Percentiles rank a stretch among this genome's conserved stretches.
Evolutionary conservation across 2,888 invertebrate species (phyloP).

Genomic region (Diaphora mendica): DNA sequence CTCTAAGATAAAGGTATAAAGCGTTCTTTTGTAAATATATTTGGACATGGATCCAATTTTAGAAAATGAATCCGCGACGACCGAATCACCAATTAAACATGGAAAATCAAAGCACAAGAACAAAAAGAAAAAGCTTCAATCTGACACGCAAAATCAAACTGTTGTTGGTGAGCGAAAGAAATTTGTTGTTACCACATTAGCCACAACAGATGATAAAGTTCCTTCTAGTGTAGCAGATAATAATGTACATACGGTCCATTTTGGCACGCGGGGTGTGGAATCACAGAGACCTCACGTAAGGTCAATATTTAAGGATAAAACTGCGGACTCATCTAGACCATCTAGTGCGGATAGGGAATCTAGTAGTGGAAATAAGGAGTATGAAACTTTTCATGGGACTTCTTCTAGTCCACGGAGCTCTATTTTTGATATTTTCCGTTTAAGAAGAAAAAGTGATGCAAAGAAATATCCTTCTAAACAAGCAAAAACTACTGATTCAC

Average conservation of each 20-base stretch:
- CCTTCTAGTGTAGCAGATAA: slow-evolving; percentile 70
- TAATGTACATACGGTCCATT: slow-evolving; percentile 83
- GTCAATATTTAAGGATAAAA: slow-evolving; percentile 79
- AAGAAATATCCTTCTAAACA: slow-evolving; percentile 72
- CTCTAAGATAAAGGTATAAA: slow-evolving; percentile 68
- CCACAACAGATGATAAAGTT: slow-evolving; percentile 71
- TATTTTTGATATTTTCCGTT: slow-evolving; percentile 83
- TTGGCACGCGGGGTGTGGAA: slow-evolving; percentile 81
- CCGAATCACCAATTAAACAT: slow-evolving; percentile 75
- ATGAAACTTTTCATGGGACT: slow-evolving; percentile 84
- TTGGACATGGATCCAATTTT: slow-evolving; percentile 82
- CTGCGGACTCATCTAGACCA: slow-evolving; percentile 70
- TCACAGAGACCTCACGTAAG: slow-evolving; percentile 80
- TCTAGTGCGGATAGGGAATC: slow-evolving; percentile 79
- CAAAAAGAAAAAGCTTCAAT: slow-evolving; percentile 75
- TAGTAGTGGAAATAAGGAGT: slow-evolving; percentile 68
- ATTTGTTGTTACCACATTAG: slow-evolving; percentile 79
- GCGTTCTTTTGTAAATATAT: slow-evolving; percentile 53
- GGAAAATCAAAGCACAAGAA: slow-evolving; percentile 79
- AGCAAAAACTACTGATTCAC: slow-evolving; percentile 71
- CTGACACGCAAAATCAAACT: slow-evolving; percentile 71
- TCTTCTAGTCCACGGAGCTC: slow-evolving; percentile 83
- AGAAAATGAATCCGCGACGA: slow-evolving; percentile 81
- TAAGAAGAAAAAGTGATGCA: slow-evolving; percentile 82
- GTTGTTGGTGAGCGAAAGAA: slow-evolving; percentile 79